These are phyloP conservation scores for Zygogramma bicolorata DNA, from an alignment of 2,888 invertebrate genomes.

Conservation along the genomic window DNA sequence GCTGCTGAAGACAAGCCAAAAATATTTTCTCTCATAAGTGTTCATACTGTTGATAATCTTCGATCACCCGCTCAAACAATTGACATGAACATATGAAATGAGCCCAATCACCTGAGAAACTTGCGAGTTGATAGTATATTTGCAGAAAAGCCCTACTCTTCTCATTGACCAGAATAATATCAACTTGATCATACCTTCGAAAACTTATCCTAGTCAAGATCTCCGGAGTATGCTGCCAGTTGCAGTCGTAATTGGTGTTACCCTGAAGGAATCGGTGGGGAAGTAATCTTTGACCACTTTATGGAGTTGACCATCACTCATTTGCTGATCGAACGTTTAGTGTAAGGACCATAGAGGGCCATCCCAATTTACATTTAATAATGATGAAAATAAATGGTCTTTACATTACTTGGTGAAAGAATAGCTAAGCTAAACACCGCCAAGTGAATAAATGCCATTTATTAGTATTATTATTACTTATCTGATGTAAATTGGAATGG, in stretches of 20 bases:
- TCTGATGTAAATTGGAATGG: background rate
- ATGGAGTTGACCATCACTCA: background rate
- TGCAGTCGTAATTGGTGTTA: background rate
- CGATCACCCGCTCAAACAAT: background rate
- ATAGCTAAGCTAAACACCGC: too few species aligned
- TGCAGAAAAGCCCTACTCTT: background rate
- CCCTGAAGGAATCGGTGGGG: background rate
- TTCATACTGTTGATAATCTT: background rate
- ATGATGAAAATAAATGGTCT: too few species aligned
- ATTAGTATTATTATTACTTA: too few species aligned
- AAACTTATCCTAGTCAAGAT: background rate
- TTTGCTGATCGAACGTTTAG: background rate
- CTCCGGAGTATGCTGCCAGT: background rate
- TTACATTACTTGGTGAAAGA: too few species aligned
- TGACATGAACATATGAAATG: background rate
- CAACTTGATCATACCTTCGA: background rate
- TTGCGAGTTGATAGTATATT: background rate
- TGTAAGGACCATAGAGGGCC: background rate
- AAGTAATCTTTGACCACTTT: too few species aligned
- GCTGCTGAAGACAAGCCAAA: background rate
- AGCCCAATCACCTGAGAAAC: background rate
- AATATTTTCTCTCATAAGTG: background rate
- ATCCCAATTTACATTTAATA: background rate
- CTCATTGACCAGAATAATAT: background rate
- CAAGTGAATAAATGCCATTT: too few species aligned